These are phyloP conservation scores for Lasioglossum morio DNA, from an alignment of 2,888 invertebrate species.

Conservation along the genomic window DNA sequence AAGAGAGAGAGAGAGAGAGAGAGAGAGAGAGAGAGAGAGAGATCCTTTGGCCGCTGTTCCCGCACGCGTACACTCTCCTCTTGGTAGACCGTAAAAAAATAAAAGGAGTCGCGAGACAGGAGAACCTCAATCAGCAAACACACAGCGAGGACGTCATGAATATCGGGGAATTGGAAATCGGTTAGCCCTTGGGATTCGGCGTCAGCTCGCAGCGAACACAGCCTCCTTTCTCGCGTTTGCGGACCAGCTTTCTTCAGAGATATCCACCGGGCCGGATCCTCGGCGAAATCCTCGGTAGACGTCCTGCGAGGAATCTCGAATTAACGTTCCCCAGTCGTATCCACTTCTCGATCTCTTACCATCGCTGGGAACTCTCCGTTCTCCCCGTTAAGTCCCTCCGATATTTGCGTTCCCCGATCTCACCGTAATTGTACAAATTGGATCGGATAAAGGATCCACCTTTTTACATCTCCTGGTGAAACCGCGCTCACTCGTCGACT, in stretches of 20 bases:
- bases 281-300: slow-evolving; percentile 54
- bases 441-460: slow-evolving; percentile 63
- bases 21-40: slow-evolving; percentile 8
- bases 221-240: slow-evolving; percentile 24
- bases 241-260: slow-evolving; percentile 49
- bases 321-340: slow-evolving; percentile 54
- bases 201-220: slow-evolving; percentile 36
- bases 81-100: slow-evolving; percentile 35
- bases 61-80: slow-evolving; percentile 24
- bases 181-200: slow-evolving; percentile 69
- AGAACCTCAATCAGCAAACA: slow-evolving; percentile 73
- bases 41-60: slow-evolving; percentile 1
- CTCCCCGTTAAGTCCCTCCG: slow-evolving; percentile 36
- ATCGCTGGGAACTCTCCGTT: slow-evolving; percentile 26
- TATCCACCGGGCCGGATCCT: slow-evolving; percentile 43
- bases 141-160: slow-evolving; percentile 70
- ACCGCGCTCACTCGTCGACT: neutral
- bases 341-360: slow-evolving; percentile 54
- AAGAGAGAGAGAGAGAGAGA: slow-evolving; percentile 5
- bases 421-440: slow-evolving; percentile 61
- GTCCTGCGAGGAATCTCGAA: slow-evolving; percentile 56
- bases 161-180: slow-evolving; percentile 79
- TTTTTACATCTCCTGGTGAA: neutral
- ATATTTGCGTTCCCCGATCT: slow-evolving; percentile 59
- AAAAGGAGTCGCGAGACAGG: slow-evolving; percentile 61